phyloP scores from a whole-genome alignment of 2,113 vertebrate genomes.

The Coptodon bakossiorum region DNA sequence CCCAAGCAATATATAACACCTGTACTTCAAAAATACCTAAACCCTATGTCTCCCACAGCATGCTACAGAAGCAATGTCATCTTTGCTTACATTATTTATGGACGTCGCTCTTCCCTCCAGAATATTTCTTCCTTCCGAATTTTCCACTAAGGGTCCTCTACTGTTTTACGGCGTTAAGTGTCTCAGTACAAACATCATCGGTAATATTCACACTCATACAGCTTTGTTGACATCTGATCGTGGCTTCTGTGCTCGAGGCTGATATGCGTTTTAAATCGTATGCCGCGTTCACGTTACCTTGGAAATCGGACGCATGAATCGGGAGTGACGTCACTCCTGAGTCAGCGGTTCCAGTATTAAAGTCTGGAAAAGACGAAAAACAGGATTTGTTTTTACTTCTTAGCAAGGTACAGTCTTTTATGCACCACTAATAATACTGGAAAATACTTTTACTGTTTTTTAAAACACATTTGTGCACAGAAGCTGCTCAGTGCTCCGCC shows the following conservation, averaged over 20 bases:
- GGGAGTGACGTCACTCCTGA: background rate
- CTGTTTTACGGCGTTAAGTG: background rate
- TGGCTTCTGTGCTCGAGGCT: background rate
- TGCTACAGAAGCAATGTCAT: background rate
- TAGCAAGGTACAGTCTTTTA: background rate
- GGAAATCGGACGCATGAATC: background rate
- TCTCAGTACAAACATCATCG: background rate
- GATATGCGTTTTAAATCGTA: conserved; percentile 37
- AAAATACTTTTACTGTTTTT: background rate
- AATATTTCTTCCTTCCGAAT: conserved; percentile 6
- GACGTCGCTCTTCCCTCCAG: background rate
- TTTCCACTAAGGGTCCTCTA: background rate
- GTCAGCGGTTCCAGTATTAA: background rate
- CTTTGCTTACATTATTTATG: conserved; percentile 49
- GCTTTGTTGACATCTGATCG: background rate
- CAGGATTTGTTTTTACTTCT: background rate
- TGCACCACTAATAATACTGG: background rate
- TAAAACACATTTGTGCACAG: background rate
- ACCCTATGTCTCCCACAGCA: background rate
- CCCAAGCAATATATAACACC: background rate
- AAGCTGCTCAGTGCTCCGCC: background rate
- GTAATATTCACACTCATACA: background rate
- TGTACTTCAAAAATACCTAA: background rate
- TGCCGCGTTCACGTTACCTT: background rate
- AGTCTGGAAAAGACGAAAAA: background rate